Base-by-base conservation (phyloP, 1,140 invertebrate species). In the Conopomorpha cramerella region DNA sequence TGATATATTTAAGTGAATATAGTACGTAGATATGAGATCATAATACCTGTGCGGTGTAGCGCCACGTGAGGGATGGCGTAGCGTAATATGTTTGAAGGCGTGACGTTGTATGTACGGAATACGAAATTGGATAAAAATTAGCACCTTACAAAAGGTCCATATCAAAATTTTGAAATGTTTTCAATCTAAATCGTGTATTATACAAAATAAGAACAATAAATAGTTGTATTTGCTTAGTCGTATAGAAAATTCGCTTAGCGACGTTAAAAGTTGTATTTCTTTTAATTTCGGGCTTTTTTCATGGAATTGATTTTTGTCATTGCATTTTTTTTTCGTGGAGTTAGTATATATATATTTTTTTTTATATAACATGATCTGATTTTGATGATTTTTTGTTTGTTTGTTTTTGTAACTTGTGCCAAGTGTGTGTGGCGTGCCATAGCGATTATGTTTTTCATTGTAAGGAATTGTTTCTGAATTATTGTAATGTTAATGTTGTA, bases 121-220 rank as follows among this genome's bases (percentile, higher is more conserved):
- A n/a, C n/a, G n/a, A n/a, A n/a, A n/a, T n/a, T n/a, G n/a, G n/a
- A n/a, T n/a, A n/a, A n/a, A n/a, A n/a, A n/a, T n/a, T n/a, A n/a
- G n/a, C n/a, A n/a, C n/a, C n/a, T n/a, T n/a, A n/a, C n/a, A n/a
- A n/a, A 74, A 71, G 66, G 70, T 68, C 57, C 70, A 74, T 74
- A 74, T 74, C 70, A 74, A 67, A 68, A 67, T 67, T 63, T 23
- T 23, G 4, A 67, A 64, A 48, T 66, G 52, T 70, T 60, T 70
- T 64, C 70, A 68, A 68, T 70, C 60, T 57, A 59, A 61, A 60
- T n/a, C 51, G 55, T 72, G 63, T 73, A 66, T 56, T 53, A 59
- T 39, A 54, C 59, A 44, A 40, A 48, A 50, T 71, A 67, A 55
- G 65, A 65, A 73, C 68, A 73, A 73, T 73, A 73, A 73, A 62